These are phyloP conservation scores for Actinostola sp. DNA, from an alignment of 92 coral and sea anemone species.

Conservation along the genomic window DNA sequence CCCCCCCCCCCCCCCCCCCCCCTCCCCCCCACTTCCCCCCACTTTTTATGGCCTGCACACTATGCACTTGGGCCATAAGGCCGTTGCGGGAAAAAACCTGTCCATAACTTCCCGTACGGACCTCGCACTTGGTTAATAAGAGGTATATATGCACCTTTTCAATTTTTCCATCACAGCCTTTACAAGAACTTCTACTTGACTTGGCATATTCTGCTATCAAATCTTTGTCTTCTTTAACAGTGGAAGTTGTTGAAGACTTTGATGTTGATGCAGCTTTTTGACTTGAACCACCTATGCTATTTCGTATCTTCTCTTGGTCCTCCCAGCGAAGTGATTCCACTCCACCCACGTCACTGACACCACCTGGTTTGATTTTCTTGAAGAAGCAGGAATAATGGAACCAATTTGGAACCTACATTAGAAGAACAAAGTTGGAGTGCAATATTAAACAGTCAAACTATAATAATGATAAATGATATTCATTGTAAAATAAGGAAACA, in stretches of 20 bases:
- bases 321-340: constrained; percentile 94
- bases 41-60: too few species aligned
- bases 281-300: constrained; percentile 48
- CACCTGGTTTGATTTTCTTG: constrained; percentile 57
- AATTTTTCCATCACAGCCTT: constrained; percentile 89
- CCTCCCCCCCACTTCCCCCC: too few species aligned
- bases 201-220: constrained; percentile 91
- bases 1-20: too few species aligned
- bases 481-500: too few species aligned
- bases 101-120: too few species aligned
- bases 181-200: constrained; percentile 91
- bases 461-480: too few species aligned
- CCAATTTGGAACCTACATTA: constrained; percentile 89
- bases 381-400: constrained; percentile 93
- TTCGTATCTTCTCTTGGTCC: constrained; percentile 82
- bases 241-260: constrained; percentile 16
- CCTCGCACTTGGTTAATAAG: too few species aligned
- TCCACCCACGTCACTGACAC: constrained; percentile 70
- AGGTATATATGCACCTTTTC: constrained; percentile 59
- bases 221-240: constrained; percentile 30
- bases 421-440: background rate
- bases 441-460: too few species aligned
- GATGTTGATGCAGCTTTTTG: constrained; percentile 34
- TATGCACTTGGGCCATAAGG: too few species aligned
- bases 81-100: too few species aligned